phyloP scores from a whole-genome alignment of 2,797 vertebrate genomes.

The Hypotaenidia philippensis region DNA sequence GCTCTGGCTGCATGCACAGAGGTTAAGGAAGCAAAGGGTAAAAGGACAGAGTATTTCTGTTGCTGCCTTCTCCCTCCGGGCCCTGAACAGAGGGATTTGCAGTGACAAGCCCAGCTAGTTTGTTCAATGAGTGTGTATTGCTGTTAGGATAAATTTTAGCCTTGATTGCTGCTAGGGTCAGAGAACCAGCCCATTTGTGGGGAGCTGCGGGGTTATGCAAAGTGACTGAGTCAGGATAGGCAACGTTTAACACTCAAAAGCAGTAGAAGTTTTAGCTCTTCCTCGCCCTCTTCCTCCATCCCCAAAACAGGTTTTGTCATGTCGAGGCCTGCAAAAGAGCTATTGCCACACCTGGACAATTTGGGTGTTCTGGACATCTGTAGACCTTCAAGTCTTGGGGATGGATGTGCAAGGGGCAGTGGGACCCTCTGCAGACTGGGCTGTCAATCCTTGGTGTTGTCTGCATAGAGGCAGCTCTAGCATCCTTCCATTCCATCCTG shows the following conservation, averaged over 20 bases:
- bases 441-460: background rate
- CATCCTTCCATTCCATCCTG: background rate
- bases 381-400: background rate
- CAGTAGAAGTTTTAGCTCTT: background rate
- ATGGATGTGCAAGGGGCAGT: background rate
- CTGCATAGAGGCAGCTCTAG: background rate
- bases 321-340: background rate
- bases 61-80: background rate
- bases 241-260: background rate
- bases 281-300: background rate
- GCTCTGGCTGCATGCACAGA: background rate
- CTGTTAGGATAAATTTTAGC: background rate
- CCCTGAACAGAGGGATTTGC: background rate
- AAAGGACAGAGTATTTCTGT: background rate
- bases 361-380: background rate
- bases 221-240: accelerated
- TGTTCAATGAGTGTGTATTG: background rate
- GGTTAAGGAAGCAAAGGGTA: background rate
- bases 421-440: background rate
- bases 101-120: background rate
- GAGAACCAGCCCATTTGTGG: background rate
- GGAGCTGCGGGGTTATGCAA: background rate
- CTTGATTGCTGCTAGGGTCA: background rate
- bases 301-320: background rate
- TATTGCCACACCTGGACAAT: background rate